Conservation (phyloP, 2,113 vertebrate species). For the Alethe castanea region DNA sequence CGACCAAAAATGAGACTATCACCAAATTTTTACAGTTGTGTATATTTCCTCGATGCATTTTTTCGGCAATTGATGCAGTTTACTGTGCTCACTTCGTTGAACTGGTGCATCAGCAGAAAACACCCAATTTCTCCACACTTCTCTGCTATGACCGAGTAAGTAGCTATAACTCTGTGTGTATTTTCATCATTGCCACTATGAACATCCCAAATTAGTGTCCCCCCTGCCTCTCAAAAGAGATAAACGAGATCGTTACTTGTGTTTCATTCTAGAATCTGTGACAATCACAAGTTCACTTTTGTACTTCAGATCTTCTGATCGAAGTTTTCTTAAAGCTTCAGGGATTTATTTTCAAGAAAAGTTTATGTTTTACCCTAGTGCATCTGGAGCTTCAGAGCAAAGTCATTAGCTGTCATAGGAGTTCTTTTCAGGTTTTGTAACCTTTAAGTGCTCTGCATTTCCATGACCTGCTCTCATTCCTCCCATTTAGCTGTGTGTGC, state of each 20-base stretch:
- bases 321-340: neutral
- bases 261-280: neutral
- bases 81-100: slow-evolving; percentile 98
- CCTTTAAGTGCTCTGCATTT: neutral
- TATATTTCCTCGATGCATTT: slow-evolving; percentile 98
- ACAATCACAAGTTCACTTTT: neutral
- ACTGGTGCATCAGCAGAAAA: slow-evolving; percentile 97
- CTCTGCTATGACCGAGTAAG: slow-evolving; percentile 97
- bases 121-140: slow-evolving; percentile 96
- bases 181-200: neutral
- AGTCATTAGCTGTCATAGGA: neutral
- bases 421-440: neutral
- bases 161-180: neutral
- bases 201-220: neutral
- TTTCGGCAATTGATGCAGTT: slow-evolving; percentile 96
- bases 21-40: slow-evolving; percentile 98
- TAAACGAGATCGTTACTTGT: neutral
- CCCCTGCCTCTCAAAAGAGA: neutral
- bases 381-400: neutral
- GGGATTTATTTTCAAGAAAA: neutral
- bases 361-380: neutral
- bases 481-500: neutral
- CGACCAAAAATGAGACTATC: slow-evolving; percentile 99
- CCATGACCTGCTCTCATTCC: neutral
- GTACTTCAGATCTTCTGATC: neutral